Conservation (phyloP, 2,113 vertebrate species). For the Furnarius figulus region DNA sequence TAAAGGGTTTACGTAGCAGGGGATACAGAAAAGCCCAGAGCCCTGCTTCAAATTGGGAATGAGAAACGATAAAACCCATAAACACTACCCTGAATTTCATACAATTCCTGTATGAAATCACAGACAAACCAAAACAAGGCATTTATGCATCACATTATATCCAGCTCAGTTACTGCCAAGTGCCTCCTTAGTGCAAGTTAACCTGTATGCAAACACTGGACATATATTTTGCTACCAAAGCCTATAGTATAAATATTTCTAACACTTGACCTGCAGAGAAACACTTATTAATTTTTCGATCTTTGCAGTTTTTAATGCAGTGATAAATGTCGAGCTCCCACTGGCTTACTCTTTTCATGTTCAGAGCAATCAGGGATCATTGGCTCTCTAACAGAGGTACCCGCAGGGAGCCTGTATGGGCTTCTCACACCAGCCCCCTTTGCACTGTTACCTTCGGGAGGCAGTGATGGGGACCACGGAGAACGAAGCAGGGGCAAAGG, state of each 20-base stretch:
- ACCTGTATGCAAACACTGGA: background rate
- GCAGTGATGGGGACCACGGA: too few relatives aligned
- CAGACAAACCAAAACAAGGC: background rate
- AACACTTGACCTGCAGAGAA: background rate
- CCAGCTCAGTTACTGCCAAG: background rate
- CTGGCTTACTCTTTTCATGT: background rate
- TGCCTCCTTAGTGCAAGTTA: background rate
- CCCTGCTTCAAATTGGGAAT: background rate
- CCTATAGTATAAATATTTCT: background rate
- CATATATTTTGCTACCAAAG: background rate
- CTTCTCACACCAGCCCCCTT: background rate
- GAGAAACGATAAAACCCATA: background rate
- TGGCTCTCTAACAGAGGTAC: background rate
- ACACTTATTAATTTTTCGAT: background rate
- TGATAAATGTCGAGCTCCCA: background rate
- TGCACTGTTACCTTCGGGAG: background rate
- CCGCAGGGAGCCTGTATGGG: background rate
- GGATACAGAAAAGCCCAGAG: background rate
- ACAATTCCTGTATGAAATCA: background rate
- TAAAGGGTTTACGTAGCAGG: slow-evolving; percentile 19
- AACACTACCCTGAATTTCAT: background rate
- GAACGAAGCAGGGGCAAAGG: background rate
- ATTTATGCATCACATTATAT: background rate
- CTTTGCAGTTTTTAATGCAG: background rate
- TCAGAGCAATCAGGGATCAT: background rate